phyloP scores from a whole-genome alignment of 2,113 vertebrate species.

The Mus pahari region DNA sequence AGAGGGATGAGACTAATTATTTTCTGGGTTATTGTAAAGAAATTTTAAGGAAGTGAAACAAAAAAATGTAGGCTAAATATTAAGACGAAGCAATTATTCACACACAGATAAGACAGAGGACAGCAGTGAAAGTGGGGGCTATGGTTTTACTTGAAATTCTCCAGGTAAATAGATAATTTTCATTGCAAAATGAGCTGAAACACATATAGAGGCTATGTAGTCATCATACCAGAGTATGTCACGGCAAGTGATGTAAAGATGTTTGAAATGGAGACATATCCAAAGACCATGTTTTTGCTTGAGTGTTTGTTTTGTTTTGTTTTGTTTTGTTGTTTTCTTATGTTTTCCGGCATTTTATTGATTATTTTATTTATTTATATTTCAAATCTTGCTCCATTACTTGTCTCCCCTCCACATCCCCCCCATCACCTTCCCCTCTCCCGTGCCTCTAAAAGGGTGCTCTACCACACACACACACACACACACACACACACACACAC shows the following conservation, averaged over 20 bases:
- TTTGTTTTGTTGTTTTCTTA: too few species aligned
- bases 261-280: neutral
- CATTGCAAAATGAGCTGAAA: neutral
- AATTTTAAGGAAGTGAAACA: neutral
- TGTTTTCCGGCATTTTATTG: too few species aligned
- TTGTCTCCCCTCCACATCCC: too few species aligned
- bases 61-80: neutral
- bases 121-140: neutral
- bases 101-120: neutral
- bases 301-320: too few species aligned
- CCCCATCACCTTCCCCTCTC: too few species aligned
- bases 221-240: rapidly evolving
- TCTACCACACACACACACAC: too few species aligned
- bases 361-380: too few species aligned
- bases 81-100: neutral
- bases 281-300: rapidly evolving
- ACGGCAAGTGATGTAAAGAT: neutral
- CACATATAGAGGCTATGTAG: rapidly evolving
- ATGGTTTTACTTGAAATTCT: neutral
- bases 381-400: too few species aligned
- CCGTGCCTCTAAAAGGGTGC: too few species aligned
- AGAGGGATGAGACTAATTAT: neutral
- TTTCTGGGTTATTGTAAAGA: neutral
- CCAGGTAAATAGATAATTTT: neutral
- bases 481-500: too few species aligned